Conservation (phyloP, 2,113 vertebrate genomes). For the Camarhynchus parvulus region DNA sequence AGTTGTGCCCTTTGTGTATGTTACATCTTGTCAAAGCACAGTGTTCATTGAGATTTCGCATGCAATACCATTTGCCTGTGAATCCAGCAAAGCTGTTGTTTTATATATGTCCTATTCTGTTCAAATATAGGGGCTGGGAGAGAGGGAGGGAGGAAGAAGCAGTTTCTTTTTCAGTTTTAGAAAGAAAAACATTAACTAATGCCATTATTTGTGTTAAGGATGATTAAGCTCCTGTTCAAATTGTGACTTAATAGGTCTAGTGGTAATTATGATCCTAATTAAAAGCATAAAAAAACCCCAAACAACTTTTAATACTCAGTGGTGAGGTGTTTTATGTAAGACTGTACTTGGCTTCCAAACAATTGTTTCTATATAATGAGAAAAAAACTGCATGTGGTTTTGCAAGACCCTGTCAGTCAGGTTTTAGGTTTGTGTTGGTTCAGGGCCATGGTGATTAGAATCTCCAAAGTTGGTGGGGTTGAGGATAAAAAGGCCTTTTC, state of each 20-base stretch:
- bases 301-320: slow-evolving; percentile 34
- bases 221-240: slow-evolving; percentile 29
- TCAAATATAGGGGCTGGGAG: not conserved
- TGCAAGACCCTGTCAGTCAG: slow-evolving; percentile 61
- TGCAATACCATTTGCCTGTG: not conserved
- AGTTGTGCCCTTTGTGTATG: not conserved
- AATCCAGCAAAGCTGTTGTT: not conserved
- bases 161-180: not conserved
- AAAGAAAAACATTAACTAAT: slow-evolving; percentile 30
- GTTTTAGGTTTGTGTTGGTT: slow-evolving; percentile 59
- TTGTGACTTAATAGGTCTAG: slow-evolving; percentile 36
- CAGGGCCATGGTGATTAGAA: slow-evolving; percentile 9
- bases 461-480: not conserved
- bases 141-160: not conserved
- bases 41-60: not conserved
- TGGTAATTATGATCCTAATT: slow-evolving; percentile 47
- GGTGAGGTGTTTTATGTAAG: slow-evolving; percentile 44
- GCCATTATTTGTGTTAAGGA: not conserved
- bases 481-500: slow-evolving; percentile 48
- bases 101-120: not conserved
- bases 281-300: not conserved
- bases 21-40: not conserved
- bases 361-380: slow-evolving; percentile 51
- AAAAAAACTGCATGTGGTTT: slow-evolving; percentile 50
- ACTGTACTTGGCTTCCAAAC: slow-evolving; percentile 45